Evolutionary conservation across 2,113 vertebrate genomes (phyloP), one percentile per base, ranked within the genome.

Genomic region (Solea senegalensis): DNA sequence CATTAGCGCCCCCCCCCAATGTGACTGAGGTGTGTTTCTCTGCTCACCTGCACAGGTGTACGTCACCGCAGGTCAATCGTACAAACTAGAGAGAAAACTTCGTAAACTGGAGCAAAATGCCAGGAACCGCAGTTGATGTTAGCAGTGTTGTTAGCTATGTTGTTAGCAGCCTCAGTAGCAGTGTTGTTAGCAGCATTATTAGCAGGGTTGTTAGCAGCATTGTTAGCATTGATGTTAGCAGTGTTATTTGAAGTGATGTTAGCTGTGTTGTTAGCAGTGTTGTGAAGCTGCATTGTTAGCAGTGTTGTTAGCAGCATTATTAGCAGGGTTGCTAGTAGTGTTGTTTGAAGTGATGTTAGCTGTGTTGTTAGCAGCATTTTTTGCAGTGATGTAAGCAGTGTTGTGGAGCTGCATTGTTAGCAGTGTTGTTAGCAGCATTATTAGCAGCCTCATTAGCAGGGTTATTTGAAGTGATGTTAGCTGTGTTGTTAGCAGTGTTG

Each of bases 31-130:
- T 63, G 59, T 66, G 50, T 55, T 8, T 77, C 4, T 14, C 14
- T 5, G 67, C 10, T 61, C 3, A 53, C 73, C 82, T 73, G 44
- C 63, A 34, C 87, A 97, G 96, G 93, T 96, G 46, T 96, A 95
- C 84, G 65, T 95, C 60, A 70, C 93, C 1, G 86, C 93, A 48
- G 94, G 94, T 0, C 94, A 91, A 65, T 81, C 82, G 45, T 57
- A 80, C 3, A 74, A 87, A 1, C 78, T 93, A 76, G 90, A 88
- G 60, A 59, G 43, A 7, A 93, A 88, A 27, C 84, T 93, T 14
- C 70, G 41, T n/a, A 87, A 84, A 0, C 89, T 94, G 0, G 91
- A 94, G 72, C 92, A 91, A 8, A 89, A 78, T 0, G 26, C 77
- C 15, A 91, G 80, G 46, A 90, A 90, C 16, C 90, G 49, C 5